Percentiles rank a stretch among this genome's conserved stretches.
phyloP scores from a whole-genome alignment of 64 coral and sea anemone genomes.

The Stichodactyla mertensii region DNA sequence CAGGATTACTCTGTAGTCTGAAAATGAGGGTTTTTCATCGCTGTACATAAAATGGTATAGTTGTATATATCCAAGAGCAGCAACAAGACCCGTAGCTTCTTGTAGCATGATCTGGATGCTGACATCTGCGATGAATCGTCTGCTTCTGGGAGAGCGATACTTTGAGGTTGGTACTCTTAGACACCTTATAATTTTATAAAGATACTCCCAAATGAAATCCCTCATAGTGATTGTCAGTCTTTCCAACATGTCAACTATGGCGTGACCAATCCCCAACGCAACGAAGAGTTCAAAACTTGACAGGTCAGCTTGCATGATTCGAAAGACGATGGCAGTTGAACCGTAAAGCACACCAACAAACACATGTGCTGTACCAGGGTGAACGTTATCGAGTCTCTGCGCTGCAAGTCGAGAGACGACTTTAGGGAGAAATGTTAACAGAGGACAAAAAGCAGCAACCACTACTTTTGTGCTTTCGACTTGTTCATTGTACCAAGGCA shows the following conservation, averaged over 20 bases:
- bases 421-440: slow-evolving; percentile 31
- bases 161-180: neutral
- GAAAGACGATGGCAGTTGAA: slow-evolving; percentile 48
- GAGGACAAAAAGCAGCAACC: slow-evolving; percentile 26
- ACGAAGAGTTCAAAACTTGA: slow-evolving; percentile 53
- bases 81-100: slow-evolving; percentile 52
- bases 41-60: slow-evolving; percentile 52
- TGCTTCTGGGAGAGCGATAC: slow-evolving; percentile 58
- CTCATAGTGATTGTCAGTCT: slow-evolving; percentile 54
- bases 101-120: slow-evolving; percentile 65
- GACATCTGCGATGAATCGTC: slow-evolving; percentile 61
- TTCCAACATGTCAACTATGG: slow-evolving; percentile 45
- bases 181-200: slow-evolving; percentile 47
- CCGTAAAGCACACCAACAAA: slow-evolving; percentile 37
- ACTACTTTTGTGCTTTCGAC: slow-evolving; percentile 33
- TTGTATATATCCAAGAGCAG: slow-evolving; percentile 61
- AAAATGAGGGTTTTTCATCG: slow-evolving; percentile 21
- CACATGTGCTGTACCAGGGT: slow-evolving; percentile 30
- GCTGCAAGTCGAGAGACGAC: slow-evolving; percentile 15
- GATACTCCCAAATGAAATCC: slow-evolving; percentile 58
- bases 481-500: slow-evolving; percentile 42
- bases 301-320: slow-evolving; percentile 66
- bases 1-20: slow-evolving; percentile 22
- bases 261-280: slow-evolving; percentile 51
- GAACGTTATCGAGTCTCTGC: slow-evolving; percentile 18